Base-by-base conservation (phyloP, 1,140 invertebrate species). In the Laupala kohalensis region DNA sequence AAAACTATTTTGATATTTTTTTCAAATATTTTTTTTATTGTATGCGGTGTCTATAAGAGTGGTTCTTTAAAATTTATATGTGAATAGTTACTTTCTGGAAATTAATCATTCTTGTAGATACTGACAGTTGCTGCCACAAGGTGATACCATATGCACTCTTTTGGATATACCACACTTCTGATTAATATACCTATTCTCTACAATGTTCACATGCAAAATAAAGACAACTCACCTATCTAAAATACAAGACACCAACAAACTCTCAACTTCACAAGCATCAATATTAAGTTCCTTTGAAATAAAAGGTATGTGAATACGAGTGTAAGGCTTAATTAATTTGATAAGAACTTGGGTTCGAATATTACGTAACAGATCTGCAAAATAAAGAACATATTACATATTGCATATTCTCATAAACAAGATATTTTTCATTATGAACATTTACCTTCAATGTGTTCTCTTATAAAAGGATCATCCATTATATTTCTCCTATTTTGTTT, bases 381-480 rank as follows among this genome's bases (percentile, higher is more conserved):
- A 6, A 65, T 25, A 9, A 15, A 65, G 6, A 65, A 24, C 12
- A n/a, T 65, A 65, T 25, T 9, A n/a, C 9, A 19, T 24, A 65
- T 24, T 65, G 9, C 23, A 23, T 6, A 19, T 25, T 23, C 25
- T 5, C 64, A 65, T n/a, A 65, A 65, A 2, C 64, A 65, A 24
- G 6, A 3, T 24, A 6, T 23, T 65, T 25, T 65, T 23, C 64
- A 25, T 27, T 24, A 25, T 5, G 29, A 67, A 70, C 62, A 72
- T 74, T 74, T 79, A 88, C 88, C 88, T 88, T 99, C 97, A 80
- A 99, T 99, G 78, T 99, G 97, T 82, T 99, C 98, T 77, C 96
- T 86, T 77, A 99, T 99, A 81, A 99, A 99, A 6, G 95, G 96
- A 86, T 99, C 98, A 79, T 97, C 95, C 97, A 99, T 99, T 70